Base-by-base conservation (phyloP, 1,140 invertebrate genomes). In the Cheumatopsyche charites region DNA sequence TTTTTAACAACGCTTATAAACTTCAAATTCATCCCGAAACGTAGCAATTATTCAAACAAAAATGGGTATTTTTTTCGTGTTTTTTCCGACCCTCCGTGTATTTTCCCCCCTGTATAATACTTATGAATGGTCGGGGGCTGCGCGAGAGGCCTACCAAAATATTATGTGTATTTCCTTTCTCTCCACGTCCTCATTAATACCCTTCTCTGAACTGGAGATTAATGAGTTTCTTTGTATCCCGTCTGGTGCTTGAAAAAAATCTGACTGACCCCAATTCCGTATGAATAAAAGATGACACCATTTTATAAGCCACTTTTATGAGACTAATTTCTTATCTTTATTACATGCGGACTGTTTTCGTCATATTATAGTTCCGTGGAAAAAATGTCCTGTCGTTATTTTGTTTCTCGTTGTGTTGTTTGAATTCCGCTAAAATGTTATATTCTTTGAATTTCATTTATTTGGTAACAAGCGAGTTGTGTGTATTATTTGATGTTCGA, bases 271-370 rank as follows among this genome's bases (percentile, higher is more conserved):
- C 21, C 55, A 58, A 58, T 58, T 58, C 55, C 21, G 21, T 58
- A 58, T 58, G 55, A 58, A 58, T 58, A 58, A 58, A 58, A 58
- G 55, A 58, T 58, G 55, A 58, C 55, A 58, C 55, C 55, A 58
- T 58, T 58, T 58, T 58, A 58, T 58, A 58, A 58, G 55, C 55
- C 13, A 26, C 55, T 58, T 58, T 58, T 58, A 58, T 58, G 55
- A 58, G 55, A 58, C 55, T 58, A 58, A 58, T 58, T 58, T 58
- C 55, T 58, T 58, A 58, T 58, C 55, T 58, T 58, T 58, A 58
- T 58, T 58, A 25, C 55, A n/a, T 25, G 23, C 55, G 23, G 9
- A 58, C 55, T 7, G 25, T 25, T 58, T 58, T 58, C 55, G 3
- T n/a, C n/a, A n/a, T n/a, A n/a, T 9, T 25, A 25, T 58, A 17